Evolutionary conservation across 2,888 invertebrate genomes (phyloP), one percentile per base, ranked within the genome.

Genomic region (Embidobia sp.): DNA sequence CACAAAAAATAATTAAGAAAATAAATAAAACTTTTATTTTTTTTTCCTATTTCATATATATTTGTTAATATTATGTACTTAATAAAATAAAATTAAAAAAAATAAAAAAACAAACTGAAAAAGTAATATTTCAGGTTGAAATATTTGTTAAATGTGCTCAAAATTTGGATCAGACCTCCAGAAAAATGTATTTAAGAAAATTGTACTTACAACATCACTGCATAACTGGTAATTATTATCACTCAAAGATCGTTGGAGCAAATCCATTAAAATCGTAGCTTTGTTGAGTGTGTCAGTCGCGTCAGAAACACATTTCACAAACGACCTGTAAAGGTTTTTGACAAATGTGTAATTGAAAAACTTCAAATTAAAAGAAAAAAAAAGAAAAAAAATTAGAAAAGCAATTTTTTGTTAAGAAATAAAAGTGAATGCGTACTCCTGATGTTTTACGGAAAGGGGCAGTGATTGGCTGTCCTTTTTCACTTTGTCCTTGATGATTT

Each of bases 281-380:
- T 48, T 48, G 18, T 48, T 48, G 10, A 48, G 4, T 29, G 48
- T 7, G 16, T 48, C 10, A 10, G n/a, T 48, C 10, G 48, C 31
- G 18, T 7, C 4, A 6, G 31, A 31, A 2, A 48, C 6, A 18
- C 29, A 29, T 18, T 29, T 48, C 3, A 18, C 31, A 31, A 48
- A 31, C 31, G 18, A 48, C 6, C 48, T 48, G 8, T 1, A n/a
- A 8, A 13, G n/a, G 26, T 26, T 44, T 27, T 15, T 22, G 8
- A n/a, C 10, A 27, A 15, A 15, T 16, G 6, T 22, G 22, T 22
- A 22, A n/a, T n/a, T n/a, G n/a, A n/a, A n/a, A n/a, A n/a, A n/a
- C n/a, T n/a, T n/a, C n/a, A n/a, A n/a, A n/a, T n/a, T n/a, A n/a
- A n/a, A n/a, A n/a, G n/a, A n/a, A n/a, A n/a, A n/a, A n/a, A n/a